Percentiles rank a stretch among this genome's conserved stretches.
These are phyloP conservation scores for Numenius arquata DNA, from an alignment of 2,113 vertebrate genomes.

Conservation along the genomic window DNA sequence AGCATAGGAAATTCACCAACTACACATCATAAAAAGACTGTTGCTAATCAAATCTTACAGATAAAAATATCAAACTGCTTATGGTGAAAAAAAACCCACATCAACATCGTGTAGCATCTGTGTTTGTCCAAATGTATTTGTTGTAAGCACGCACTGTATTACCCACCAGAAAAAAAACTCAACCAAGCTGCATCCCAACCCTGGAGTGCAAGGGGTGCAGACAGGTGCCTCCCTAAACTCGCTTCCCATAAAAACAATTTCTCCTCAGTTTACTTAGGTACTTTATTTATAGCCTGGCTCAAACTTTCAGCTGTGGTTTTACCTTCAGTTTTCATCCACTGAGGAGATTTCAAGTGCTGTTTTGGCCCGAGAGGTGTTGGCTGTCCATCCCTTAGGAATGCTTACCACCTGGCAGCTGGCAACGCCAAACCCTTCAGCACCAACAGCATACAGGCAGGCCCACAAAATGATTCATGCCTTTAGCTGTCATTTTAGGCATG, in stretches of 20 bases:
- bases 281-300: background rate
- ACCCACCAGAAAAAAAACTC: background rate
- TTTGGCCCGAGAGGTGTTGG: background rate
- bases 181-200: background rate
- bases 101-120: background rate
- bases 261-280: background rate
- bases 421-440: background rate
- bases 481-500: background rate
- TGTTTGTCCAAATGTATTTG: background rate
- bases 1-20: background rate
- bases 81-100: background rate
- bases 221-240: background rate
- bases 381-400: background rate
- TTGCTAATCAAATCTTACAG: background rate
- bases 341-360: background rate
- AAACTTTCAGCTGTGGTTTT: background rate
- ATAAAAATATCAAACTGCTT: background rate
- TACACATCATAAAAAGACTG: background rate
- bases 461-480: background rate
- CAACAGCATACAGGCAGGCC: background rate
- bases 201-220: accelerated
- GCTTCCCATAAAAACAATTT: background rate
- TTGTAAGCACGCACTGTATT: background rate
- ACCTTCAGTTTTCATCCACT: background rate
- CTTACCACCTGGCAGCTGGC: background rate